Conservation (phyloP, 2,797 vertebrate genomes). For the Danio albolineatus region DNA sequence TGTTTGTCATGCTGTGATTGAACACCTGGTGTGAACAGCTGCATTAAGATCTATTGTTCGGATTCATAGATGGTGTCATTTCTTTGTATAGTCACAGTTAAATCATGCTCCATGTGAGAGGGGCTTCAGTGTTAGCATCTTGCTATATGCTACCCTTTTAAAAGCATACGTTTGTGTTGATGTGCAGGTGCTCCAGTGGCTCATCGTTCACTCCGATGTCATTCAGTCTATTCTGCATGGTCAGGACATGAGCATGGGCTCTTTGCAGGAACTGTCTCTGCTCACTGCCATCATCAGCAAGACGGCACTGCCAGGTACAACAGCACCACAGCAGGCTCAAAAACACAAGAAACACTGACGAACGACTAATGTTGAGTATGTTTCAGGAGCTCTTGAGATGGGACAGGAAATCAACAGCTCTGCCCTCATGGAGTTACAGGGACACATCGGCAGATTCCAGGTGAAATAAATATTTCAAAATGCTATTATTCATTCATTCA, state of each 20-base stretch:
- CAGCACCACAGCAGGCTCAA: not conserved
- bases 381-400: constrained; percentile 85
- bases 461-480: constrained; percentile 68
- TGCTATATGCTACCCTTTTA: too few relatives aligned
- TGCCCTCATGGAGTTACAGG: constrained; percentile 90
- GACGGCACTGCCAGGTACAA: constrained; percentile 91
- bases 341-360: not conserved
- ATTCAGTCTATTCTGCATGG: constrained; percentile 92
- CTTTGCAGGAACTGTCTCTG: constrained; percentile 90
- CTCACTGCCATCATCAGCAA: constrained; percentile 98
- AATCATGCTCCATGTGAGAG: too few relatives aligned
- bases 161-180: not conserved
- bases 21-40: too few relatives aligned
- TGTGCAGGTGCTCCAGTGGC: constrained; percentile 92
- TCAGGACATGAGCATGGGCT: constrained; percentile 88
- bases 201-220: constrained; percentile 93
- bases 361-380: constrained; percentile 17
- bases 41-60: too few relatives aligned
- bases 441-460: constrained; percentile 95
- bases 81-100: too few relatives aligned
- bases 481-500: too few relatives aligned
- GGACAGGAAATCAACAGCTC: constrained; percentile 86
- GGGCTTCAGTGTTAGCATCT: too few relatives aligned
- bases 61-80: too few relatives aligned
- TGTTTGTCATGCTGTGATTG: too few relatives aligned